Percentiles rank a stretch among this genome's conserved stretches.
Conservation (phyloP, 2,888 invertebrate genomes). For the Candidula unifasciata region DNA sequence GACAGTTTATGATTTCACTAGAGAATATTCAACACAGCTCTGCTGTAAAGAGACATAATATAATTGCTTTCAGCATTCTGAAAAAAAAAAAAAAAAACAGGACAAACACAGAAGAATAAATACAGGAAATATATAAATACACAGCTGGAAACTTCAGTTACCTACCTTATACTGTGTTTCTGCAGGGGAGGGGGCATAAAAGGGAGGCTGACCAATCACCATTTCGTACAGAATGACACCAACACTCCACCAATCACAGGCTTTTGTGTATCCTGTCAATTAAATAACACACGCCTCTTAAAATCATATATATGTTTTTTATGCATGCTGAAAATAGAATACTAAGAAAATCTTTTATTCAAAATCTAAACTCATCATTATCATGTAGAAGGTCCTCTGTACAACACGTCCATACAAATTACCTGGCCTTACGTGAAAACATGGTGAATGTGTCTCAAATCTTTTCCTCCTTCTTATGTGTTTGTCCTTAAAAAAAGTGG, state of each 20-base stretch:
- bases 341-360: too few relatives aligned
- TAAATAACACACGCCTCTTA: neutral
- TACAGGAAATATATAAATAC: neutral
- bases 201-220: conserved; percentile 98
- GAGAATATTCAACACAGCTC: too few relatives aligned
- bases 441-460: too few relatives aligned
- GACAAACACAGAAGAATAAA: neutral
- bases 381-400: too few relatives aligned
- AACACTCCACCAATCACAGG: conserved; percentile 99
- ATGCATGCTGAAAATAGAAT: neutral
- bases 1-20: too few relatives aligned
- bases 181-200: conserved; percentile 93
- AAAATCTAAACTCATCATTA: too few relatives aligned
- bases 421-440: too few relatives aligned
- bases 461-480: too few relatives aligned
- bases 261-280: conserved; percentile 76
- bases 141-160: neutral
- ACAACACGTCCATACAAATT: too few relatives aligned
- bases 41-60: too few relatives aligned
- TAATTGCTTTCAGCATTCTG: too few relatives aligned
- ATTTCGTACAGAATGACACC: conserved; percentile 99
- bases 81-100: neutral
- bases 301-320: neutral
- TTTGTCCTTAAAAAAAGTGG: too few relatives aligned
- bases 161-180: conserved; percentile 97